A percentile compares a stretch with the other conserved stretches of the same genome.
phyloP scores from a whole-genome alignment of 2,113 vertebrate genomes.

The Nicator chloris region DNA sequence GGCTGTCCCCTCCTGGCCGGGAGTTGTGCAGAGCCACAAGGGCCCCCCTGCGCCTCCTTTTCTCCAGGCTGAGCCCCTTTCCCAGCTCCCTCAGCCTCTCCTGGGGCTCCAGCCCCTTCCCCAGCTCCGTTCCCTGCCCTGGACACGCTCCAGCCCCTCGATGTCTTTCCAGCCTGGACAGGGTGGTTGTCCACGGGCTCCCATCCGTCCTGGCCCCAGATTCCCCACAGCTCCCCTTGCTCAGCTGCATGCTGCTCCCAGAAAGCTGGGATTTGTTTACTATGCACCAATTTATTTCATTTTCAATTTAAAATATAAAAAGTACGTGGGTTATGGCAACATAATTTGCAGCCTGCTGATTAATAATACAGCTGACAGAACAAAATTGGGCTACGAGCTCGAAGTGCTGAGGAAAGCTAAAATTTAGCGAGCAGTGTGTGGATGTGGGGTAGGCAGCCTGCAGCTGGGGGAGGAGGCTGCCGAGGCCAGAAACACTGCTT shows the following conservation, averaged over 20 bases:
- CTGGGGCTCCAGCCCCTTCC: neutral
- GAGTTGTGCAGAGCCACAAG: neutral
- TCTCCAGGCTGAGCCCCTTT: neutral
- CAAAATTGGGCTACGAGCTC: neutral
- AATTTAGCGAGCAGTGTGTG: neutral
- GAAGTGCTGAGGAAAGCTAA: conserved; percentile 20
- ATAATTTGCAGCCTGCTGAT: conserved; percentile 51
- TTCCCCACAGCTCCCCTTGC: neutral
- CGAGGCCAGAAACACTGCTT: fast-evolving
- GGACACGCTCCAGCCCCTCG: neutral
- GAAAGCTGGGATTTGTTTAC: conserved; percentile 23
- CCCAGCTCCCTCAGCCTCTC: neutral
- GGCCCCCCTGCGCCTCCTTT: neutral
- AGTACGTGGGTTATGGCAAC: neutral
- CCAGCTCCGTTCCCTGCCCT: neutral
- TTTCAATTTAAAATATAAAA: neutral
- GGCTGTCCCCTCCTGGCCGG: neutral
- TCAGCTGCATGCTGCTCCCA: fast-evolving
- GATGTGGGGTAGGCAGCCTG: neutral
- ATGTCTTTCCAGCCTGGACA: fast-evolving
- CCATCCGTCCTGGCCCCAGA: neutral
- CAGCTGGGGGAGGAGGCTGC: neutral
- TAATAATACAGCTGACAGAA: conserved; percentile 38
- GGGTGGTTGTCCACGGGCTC: fast-evolving
- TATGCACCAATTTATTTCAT: neutral